A percentile compares a stretch with the other conserved stretches of the same genome.
These are phyloP conservation scores for Theocolax elegans DNA, from an alignment of 1,140 invertebrate species.

Conservation along the genomic window DNA sequence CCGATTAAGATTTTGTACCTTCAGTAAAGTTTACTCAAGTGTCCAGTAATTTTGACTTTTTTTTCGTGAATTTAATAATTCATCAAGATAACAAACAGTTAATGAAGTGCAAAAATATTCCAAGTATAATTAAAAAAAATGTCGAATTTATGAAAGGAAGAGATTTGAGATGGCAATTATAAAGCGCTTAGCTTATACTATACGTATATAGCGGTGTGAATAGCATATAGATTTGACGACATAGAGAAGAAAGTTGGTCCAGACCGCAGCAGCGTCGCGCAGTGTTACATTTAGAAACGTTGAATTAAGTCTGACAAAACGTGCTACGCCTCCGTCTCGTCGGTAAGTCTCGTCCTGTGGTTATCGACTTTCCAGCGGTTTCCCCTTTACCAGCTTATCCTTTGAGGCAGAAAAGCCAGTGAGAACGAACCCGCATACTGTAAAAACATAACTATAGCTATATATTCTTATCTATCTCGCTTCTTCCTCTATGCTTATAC, in stretches of 20 bases:
- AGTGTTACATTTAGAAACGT: conserved; percentile 35
- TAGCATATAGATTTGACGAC: neutral
- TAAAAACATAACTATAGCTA: neutral
- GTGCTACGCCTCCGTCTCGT: conserved; percentile 15
- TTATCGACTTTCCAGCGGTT: conserved; percentile 44
- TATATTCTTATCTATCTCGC: neutral
- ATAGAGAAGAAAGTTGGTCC: neutral
- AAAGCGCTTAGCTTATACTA: too few relatives aligned
- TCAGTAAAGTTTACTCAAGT: too few relatives aligned
- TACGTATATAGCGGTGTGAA: neutral
- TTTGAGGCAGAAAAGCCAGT: conserved; percentile 23
- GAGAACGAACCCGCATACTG: neutral
- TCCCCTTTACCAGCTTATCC: conserved; percentile 43
- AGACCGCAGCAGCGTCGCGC: conserved; percentile 35
- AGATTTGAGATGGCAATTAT: too few relatives aligned
- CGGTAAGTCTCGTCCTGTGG: conserved; percentile 40
- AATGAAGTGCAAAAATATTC: too few relatives aligned
- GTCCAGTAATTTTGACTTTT: too few relatives aligned
- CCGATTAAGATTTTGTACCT: too few relatives aligned
- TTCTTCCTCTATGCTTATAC: neutral
- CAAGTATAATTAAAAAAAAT: too few relatives aligned
- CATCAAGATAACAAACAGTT: too few relatives aligned
- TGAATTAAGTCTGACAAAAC: conserved; percentile 36
- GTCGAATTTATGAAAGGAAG: too few relatives aligned
- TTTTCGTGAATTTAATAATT: too few relatives aligned